A percentile compares a stretch with the other conserved stretches of the same genome.
Conservation (phyloP, 1,140 invertebrate species). For the Lineus longissimus region DNA sequence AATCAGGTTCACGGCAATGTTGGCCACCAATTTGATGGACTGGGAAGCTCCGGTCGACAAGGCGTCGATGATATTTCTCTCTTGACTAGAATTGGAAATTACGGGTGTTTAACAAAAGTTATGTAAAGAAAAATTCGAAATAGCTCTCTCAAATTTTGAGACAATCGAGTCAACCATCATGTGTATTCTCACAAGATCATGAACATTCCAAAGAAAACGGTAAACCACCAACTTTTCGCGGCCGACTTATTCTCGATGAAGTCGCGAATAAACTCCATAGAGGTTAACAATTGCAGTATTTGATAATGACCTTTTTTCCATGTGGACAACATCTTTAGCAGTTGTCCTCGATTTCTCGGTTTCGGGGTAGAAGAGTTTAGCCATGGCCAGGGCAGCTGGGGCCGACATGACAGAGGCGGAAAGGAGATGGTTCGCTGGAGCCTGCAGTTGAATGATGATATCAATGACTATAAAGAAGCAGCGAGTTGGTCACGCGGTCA, state of each 20-base stretch:
- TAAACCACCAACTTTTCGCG: too few relatives aligned
- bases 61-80: conserved; percentile 25
- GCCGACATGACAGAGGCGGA: conserved; percentile 94
- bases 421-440: conserved; percentile 60
- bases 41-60: conserved; percentile 21
- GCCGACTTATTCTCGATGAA: too few relatives aligned
- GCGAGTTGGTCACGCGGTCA: too few relatives aligned
- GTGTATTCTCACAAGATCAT: too few relatives aligned
- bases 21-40: conserved; percentile 22
- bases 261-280: too few relatives aligned
- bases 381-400: conserved; percentile 79
- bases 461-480: too few relatives aligned
- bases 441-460: too few relatives aligned
- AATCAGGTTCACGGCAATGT: conserved; percentile 29
- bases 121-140: not conserved
- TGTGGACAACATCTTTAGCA: conserved; percentile 14
- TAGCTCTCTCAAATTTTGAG: too few relatives aligned
- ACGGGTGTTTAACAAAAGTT: too few relatives aligned
- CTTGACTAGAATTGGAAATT: conserved; percentile 16
- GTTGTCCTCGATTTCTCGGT: conserved; percentile 59
- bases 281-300: too few relatives aligned
- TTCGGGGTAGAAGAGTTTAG: conserved; percentile 89
- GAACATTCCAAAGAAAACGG: too few relatives aligned
- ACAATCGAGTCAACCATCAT: too few relatives aligned
- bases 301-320: conserved; percentile 24